Evolutionary conservation across 2,113 vertebrate genomes (phyloP), one percentile per base, ranked within the genome.

Genomic region (Myotis yumanensis): DNA sequence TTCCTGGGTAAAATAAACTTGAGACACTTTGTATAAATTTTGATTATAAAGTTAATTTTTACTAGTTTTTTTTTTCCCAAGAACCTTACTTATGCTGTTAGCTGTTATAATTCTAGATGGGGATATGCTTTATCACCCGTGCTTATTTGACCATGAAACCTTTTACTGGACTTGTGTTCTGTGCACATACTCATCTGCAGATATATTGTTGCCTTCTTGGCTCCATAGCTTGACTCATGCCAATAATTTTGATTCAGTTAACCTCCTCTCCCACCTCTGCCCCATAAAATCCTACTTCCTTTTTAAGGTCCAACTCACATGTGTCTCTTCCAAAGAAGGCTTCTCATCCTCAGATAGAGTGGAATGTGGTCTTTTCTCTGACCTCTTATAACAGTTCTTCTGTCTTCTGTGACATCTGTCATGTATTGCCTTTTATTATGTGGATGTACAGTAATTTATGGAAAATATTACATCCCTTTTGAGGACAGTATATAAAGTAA

Each of bases 201-300:
- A n/a, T 89, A 37, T 32, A 86, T 93, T 81, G 64, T 95, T 94
- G 14, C 28, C 28, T 40, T 68, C 10, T 83, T 64, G 76, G 51
- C 59, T 82, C 40, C 20, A 7, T 75, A 76, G 20, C 18, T 91
- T 85, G 14, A 68, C 79, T 91, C 16, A 23, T 20, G 46, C 54
- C 16, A 30, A 9, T 76, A 80, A 66, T 95, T 82, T 95, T 91
- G 46, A 10, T 69, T 83, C 46, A 43, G 6, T 48, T 93, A 91
- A 91, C 2, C 22, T 75, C 22, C 76, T 92, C 66, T 48, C 46
- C 30, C 62, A 46, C 79, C 18, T 83, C 57, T 93, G 32, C 28
- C 17, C 35, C 48, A 40, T 77, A 30, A 91, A 95, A 89, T 69
- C 28, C 5, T 20, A 22, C 7, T 76, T 89, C 35, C 3, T 1